A percentile compares a stretch with the other conserved stretches of the same genome.
Evolutionary conservation across 2,797 vertebrate species (phyloP).

Genomic region (Clarias laeviceps): DNA sequence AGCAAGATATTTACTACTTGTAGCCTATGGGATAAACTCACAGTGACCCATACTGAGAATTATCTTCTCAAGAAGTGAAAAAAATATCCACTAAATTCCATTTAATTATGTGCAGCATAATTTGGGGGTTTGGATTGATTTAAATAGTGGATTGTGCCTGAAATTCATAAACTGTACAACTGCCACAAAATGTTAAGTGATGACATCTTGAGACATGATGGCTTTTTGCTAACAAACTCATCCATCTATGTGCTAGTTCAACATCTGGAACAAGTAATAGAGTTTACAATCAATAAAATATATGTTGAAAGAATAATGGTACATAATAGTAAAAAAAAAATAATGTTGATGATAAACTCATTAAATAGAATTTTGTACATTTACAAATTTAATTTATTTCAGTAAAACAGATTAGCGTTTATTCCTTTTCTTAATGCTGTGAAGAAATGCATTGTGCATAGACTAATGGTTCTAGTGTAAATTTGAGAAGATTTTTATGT

Average conservation of each 20-base stretch:
- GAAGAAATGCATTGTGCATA: not conserved
- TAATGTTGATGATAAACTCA: too few species aligned
- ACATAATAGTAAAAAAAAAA: too few species aligned
- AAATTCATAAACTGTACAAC: not conserved
- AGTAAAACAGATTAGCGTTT: too few species aligned
- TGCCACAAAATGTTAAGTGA: not conserved
- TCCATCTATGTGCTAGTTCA: not conserved
- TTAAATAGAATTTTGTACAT: too few species aligned
- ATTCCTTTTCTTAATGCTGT: not conserved
- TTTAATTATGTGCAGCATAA: not conserved
- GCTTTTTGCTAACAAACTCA: not conserved
- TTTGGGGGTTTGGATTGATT: not conserved
- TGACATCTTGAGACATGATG: not conserved
- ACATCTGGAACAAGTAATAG: not conserved
- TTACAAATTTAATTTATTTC: too few species aligned
- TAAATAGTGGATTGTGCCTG: not conserved
- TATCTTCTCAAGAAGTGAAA: not conserved
- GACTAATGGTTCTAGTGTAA: not conserved
- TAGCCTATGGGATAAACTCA: not conserved
- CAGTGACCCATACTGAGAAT: not conserved
- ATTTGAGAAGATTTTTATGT: not conserved
- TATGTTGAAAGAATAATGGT: too few species aligned
- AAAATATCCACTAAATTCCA: not conserved
- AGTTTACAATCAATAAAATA: too few species aligned
- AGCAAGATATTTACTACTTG: not conserved